Conservation (phyloP, 2,888 invertebrate genomes). For the Terebella lapidaria region DNA sequence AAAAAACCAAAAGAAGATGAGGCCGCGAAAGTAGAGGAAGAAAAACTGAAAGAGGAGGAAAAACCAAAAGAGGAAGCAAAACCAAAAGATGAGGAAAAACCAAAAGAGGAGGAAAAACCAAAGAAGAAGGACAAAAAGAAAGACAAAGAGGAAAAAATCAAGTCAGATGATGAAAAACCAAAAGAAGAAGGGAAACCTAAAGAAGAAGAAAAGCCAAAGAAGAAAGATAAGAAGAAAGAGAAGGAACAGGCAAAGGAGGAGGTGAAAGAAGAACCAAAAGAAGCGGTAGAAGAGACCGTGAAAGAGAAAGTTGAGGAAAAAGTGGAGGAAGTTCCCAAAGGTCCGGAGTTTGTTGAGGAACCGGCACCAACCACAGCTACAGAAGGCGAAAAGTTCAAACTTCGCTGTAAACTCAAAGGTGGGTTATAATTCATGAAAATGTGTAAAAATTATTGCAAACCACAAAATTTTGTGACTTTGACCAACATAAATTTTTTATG, state of each 20-base stretch:
- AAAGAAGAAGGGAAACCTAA: neutral
- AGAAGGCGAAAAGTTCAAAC: conserved; percentile 13
- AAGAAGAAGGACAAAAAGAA: neutral
- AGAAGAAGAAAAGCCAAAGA: neutral
- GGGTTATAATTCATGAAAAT: neutral
- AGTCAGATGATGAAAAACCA: neutral
- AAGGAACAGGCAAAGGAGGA: neutral
- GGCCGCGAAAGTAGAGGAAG: neutral
- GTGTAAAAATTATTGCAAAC: too few relatives aligned
- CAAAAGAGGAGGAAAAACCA: neutral
- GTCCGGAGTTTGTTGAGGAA: conserved; percentile 7
- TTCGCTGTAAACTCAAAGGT: conserved; percentile 17
- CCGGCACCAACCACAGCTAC: conserved; percentile 8
- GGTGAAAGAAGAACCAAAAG: neutral
- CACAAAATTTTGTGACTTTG: too few relatives aligned
- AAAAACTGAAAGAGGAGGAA: neutral
- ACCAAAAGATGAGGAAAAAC: neutral
- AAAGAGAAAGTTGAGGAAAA: neutral
- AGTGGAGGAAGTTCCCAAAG: neutral
- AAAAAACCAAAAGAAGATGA: neutral
- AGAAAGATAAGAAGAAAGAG: neutral
- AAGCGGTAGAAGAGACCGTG: neutral
- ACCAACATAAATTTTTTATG: too few relatives aligned
- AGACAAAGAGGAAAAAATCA: neutral
- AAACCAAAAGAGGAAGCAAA: conserved; percentile 2